Evolutionary conservation across 2,888 invertebrate species (phyloP).

Genomic region (Netelia inedita): DNA sequence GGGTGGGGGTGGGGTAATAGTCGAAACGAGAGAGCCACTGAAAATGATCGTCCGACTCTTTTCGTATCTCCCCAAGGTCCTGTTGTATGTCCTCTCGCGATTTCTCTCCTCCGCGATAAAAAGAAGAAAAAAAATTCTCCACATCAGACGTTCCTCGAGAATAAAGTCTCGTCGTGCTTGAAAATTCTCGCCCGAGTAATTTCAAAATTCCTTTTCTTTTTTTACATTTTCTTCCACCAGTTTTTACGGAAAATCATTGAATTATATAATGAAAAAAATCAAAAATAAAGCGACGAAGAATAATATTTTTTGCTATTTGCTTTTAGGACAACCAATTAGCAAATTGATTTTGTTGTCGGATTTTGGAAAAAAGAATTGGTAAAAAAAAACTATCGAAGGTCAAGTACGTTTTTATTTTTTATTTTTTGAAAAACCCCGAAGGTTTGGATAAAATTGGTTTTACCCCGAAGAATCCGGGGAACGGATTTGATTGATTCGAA

Average conservation of each 20-base stretch:
- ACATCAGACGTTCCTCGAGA: constrained; percentile 1
- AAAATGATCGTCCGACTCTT: constrained; percentile 39
- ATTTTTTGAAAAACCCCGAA: not conserved
- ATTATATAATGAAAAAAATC: not conserved
- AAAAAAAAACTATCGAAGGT: not conserved
- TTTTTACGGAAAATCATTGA: not conserved
- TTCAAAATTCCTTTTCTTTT: not conserved
- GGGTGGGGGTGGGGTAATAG: constrained; percentile 19
- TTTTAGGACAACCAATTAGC: no score
- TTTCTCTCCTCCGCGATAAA: constrained; percentile 26
- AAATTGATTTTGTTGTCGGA: not conserved
- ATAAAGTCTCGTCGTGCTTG: not conserved
- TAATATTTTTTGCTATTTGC: not conserved
- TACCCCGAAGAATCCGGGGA: not conserved
- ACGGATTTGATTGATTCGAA: constrained; percentile 46
- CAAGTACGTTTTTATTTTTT: not conserved
- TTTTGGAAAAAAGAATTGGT: not conserved
- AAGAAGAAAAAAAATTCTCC: not conserved
- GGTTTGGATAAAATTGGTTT: not conserved
- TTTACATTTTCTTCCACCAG: not conserved
- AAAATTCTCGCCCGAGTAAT: not conserved
- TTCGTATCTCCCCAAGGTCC: constrained; percentile 30
- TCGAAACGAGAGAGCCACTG: constrained; percentile 18
- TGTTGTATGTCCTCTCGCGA: constrained; percentile 10
- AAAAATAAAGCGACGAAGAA: not conserved